Evolutionary conservation across 2,888 invertebrate genomes (phyloP), one percentile per base, ranked within the genome.

Genomic region (Drosophila buzzatii): DNA sequence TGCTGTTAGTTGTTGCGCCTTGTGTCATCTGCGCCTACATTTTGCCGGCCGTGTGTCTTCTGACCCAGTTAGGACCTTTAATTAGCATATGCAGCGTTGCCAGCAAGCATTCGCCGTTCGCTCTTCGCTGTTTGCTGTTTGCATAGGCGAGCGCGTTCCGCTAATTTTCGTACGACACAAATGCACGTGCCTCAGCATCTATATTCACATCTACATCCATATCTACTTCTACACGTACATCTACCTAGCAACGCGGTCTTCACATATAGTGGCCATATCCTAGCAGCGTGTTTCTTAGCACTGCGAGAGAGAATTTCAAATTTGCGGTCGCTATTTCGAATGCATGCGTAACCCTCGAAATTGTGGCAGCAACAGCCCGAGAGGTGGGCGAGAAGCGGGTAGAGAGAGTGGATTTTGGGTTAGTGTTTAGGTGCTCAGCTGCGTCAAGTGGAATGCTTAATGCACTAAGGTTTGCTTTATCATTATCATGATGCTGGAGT

Each of bases 31-130:
- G 75, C 42, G 63, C 45, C 49, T 52, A 70, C 79, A 79, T 66
- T 70, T 66, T 58, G 53, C 42, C 57, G 41, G 10, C 58, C 67
- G 68, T 60, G 70, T 76, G 65, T 78, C 81, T 84, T 82, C 60
- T 85, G 85, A 85, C 85, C 85, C 79, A 85, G 88, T 89, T 85
- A 67, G 44, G 45, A 68, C 73, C 87, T 77, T 84, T 87, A 89
- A 85, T 85, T 85, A 85, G 89, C 87, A 89, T 79, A 56, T 62
- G 64, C 70, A 47, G 47, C 27, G 44, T 20, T 14, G 51, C 47
- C 39, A 53, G 33, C 60, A 16, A 35, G 57, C 75, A 18, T 59
- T 55, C 33, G 44, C 14, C 6, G 41, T 23, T 23, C 37, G 7
- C 2, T 37, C 37, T 1, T 41, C 33, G 62, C 20, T 14, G 10